phyloP scores from a whole-genome alignment of 2,797 vertebrate genomes.

The Rhinella marina region DNA sequence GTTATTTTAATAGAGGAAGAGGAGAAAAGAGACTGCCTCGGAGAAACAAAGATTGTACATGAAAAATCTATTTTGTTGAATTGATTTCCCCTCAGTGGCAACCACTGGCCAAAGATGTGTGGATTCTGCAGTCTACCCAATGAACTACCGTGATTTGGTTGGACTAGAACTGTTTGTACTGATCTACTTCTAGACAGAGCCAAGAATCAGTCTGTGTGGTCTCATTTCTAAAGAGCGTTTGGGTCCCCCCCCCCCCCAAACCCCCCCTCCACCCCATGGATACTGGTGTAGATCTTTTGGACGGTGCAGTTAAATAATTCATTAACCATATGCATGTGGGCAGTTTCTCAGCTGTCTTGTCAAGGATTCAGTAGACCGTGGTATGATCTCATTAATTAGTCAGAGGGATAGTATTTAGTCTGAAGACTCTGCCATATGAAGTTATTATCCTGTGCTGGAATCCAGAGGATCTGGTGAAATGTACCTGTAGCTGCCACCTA shows the following conservation, averaged over 20 bases:
- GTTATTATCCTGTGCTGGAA: background rate
- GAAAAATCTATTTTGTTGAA: background rate
- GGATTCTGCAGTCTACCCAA: background rate
- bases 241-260: too few relatives aligned
- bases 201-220: background rate
- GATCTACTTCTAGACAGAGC: background rate
- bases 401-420: background rate
- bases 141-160: background rate
- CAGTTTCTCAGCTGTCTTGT: background rate
- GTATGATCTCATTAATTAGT: slow-evolving; percentile 15
- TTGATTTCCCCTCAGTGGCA: background rate
- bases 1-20: background rate
- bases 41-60: background rate
- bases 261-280: too few relatives aligned
- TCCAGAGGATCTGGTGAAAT: background rate
- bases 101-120: background rate
- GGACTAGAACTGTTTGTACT: background rate
- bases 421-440: background rate
- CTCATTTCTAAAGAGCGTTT: too few relatives aligned
- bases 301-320: background rate
- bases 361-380: background rate
- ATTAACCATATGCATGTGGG: background rate
- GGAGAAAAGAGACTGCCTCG: too few relatives aligned
- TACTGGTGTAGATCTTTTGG: background rate
- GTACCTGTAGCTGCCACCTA: background rate